phyloP scores from a whole-genome alignment of 1,140 invertebrate species.

The Fopius arisanus region DNA sequence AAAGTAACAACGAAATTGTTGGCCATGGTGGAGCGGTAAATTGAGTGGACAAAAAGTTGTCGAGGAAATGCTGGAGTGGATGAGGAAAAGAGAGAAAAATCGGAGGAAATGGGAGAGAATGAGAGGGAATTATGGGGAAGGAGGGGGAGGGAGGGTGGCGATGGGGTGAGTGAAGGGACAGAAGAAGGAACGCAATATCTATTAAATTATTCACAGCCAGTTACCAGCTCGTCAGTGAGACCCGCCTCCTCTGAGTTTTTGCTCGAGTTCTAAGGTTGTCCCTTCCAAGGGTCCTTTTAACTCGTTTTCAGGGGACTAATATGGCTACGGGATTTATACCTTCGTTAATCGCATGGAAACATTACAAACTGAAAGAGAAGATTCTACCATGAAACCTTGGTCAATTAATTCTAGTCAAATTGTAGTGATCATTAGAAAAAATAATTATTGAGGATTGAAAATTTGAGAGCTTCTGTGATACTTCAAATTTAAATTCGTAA shows the following conservation, averaged over 20 bases:
- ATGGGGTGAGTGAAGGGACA: conserved; percentile 20
- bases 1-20: neutral
- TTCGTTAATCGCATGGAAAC: conserved; percentile 2
- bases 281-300: conserved; percentile 29
- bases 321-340: neutral
- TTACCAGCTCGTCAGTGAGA: conserved; percentile 49
- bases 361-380: neutral
- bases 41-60: neutral
- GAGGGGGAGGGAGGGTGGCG: neutral
- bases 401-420: no score
- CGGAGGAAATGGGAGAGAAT: neutral
- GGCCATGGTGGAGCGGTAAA: neutral
- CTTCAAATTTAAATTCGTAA: no score
- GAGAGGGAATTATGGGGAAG: conserved; percentile 25
- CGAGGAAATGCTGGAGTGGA: neutral
- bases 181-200: conserved; percentile 40
- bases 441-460: no score
- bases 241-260: conserved; percentile 43
- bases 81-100: neutral
- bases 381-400: neutral
- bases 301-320: conserved; percentile 15
- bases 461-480: no score
- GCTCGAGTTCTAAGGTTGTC: conserved; percentile 27
- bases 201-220: conserved; percentile 54
- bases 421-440: no score